A percentile compares a stretch with the other conserved stretches of the same genome.
Evolutionary conservation across 2,888 invertebrate genomes (phyloP).

Genomic region (Cryptocheilus praepositus): DNA sequence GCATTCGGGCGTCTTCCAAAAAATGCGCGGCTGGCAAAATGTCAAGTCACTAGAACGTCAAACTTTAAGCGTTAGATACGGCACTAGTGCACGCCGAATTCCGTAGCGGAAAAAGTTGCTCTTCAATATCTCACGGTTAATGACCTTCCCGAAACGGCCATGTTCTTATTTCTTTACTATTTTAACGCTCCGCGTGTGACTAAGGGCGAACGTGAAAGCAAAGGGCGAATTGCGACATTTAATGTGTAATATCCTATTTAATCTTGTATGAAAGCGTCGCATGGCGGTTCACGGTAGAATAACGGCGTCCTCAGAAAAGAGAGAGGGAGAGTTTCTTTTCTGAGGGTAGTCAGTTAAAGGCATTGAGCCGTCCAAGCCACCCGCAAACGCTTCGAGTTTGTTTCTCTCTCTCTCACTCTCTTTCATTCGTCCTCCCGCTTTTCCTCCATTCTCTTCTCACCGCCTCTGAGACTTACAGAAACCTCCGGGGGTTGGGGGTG

Average conservation of each 20-base stretch:
- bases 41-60: no score
- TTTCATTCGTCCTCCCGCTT: background rate
- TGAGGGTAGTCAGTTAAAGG: conserved; percentile 64
- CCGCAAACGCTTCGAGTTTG: conserved; percentile 57
- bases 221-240: conserved; percentile 65
- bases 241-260: conserved; percentile 73
- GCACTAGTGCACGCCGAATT: no score
- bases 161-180: conserved; percentile 18
- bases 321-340: conserved; percentile 43
- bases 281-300: conserved; percentile 61
- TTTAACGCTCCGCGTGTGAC: conserved; percentile 20
- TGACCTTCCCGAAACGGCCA: conserved; percentile 37
- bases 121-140: conserved; percentile 43
- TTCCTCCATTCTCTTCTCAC: background rate
- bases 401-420: conserved; percentile 21
- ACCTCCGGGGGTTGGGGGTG: conserved; percentile 65
- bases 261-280: conserved; percentile 69
- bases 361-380: conserved; percentile 73
- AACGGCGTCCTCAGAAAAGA: conserved; percentile 51
- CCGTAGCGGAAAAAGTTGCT: conserved; percentile 39
- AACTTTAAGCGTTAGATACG: no score
- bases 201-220: conserved; percentile 19
- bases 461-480: conserved; percentile 54
- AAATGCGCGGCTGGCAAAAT: no score
- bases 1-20: no score